Evolutionary conservation across 2,888 invertebrate genomes (phyloP), one percentile per base, ranked within the genome.

Genomic region (Camponotus fellah): DNA sequence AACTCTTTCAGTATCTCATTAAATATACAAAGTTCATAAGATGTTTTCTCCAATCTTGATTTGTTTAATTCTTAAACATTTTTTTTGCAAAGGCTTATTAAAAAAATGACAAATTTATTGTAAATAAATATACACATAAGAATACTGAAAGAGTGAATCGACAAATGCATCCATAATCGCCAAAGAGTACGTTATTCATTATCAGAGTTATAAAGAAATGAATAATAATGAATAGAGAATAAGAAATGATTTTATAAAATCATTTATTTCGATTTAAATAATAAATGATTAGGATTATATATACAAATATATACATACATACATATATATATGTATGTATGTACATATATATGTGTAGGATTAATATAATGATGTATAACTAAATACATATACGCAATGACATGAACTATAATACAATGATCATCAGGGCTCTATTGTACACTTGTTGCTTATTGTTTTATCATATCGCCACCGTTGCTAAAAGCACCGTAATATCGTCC

Each of bases 401-500:
- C 91, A 94, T 94, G 94, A 91, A 92, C 93, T 94, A 94, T 94
- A 94, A 93, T 94, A 94, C 94, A 94, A 94, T 94, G 94, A 94
- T 92, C 83, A 89, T 77, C 60, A 46, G 89, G 90, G 90, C 76
- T 88, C 91, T 94, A 93, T 94, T 91, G 87, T 93, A 93, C 92
- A 93, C 26, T 72, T 60, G 71, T 58, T 58, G 14, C 14, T 69
- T 79, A 71, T 79, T 89, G 86, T 92, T 93, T 89, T 88, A 91
- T 94, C 94, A 95, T 91, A 95, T 95, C 84, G 98, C 97, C 95
- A 99, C 98, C 91, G 98, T 98, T 92, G 99, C 99, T 92, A 99
- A 96, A 94, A 99, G 97, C 95, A 99, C 98, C 94, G 99, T 99
- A 95, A 99, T 99, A 96, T 99, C 99, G 95, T 99, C 99, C 86